phyloP scores from a whole-genome alignment of 2,797 vertebrate genomes.

The Pseudochromis fuscus region DNA sequence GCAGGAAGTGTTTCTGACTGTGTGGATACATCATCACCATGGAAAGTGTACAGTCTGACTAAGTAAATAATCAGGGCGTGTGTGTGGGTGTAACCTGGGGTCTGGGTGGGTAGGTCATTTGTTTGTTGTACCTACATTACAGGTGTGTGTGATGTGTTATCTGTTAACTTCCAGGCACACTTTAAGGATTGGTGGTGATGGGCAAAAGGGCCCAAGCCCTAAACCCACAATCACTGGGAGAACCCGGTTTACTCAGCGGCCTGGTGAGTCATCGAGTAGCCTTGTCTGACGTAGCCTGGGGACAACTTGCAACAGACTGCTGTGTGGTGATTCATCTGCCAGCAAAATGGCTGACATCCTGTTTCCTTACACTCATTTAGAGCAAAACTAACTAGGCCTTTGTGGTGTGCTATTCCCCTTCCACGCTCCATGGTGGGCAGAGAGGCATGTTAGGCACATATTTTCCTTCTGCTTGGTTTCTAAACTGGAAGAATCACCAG shows the following conservation, averaged over 20 bases:
- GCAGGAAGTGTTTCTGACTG: slow-evolving; percentile 25
- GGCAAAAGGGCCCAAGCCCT: slow-evolving; percentile 23
- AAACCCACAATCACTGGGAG: slow-evolving; percentile 42
- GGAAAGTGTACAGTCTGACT: slow-evolving; percentile 49
- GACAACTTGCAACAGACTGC: slow-evolving; percentile 53
- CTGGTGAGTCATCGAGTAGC: slow-evolving; percentile 71
- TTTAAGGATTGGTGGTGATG: slow-evolving; percentile 13
- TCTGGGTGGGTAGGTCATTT: slow-evolving; percentile 21
- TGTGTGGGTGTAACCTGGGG: slow-evolving; percentile 28
- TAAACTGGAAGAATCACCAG: slow-evolving; percentile 3
- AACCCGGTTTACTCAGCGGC: slow-evolving; percentile 40
- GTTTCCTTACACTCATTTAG: slow-evolving; percentile 58
- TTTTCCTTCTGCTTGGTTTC: slow-evolving; percentile 19
- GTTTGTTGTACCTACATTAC: slow-evolving; percentile 18
- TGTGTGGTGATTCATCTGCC: slow-evolving; percentile 71
- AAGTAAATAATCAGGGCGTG: slow-evolving; percentile 33
- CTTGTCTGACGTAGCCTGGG: slow-evolving; percentile 42
- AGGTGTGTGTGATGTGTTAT: slow-evolving; percentile 30
- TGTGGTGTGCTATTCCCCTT: slow-evolving; percentile 46
- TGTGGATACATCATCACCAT: slow-evolving; percentile 44
- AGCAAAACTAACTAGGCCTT: slow-evolving; percentile 40
- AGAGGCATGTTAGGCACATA: slow-evolving; percentile 6
- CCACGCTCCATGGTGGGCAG: slow-evolving; percentile 46
- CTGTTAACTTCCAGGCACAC: slow-evolving; percentile 39
- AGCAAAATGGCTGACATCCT: slow-evolving; percentile 78